phyloP scores from a whole-genome alignment of 2,888 invertebrate genomes.

The Apantesis nais region DNA sequence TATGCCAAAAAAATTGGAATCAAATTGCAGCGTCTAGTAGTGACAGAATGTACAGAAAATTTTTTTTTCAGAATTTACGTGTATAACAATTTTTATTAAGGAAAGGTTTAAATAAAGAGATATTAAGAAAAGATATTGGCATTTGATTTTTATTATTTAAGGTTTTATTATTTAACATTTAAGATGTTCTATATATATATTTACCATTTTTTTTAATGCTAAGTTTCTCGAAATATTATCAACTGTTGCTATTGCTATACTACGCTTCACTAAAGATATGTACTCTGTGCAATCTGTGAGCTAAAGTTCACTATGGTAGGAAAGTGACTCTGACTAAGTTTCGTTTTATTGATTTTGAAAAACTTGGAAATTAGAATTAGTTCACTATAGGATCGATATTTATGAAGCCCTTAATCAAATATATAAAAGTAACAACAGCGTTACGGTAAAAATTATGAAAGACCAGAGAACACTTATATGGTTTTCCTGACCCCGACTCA shows the following conservation, averaged over 20 bases:
- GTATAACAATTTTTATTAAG: too few species aligned
- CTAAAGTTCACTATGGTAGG: neutral
- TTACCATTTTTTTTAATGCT: neutral
- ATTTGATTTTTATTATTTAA: too few species aligned
- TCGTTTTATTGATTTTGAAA: constrained; percentile 64
- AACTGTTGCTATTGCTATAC: constrained; percentile 20
- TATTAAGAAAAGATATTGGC: too few species aligned
- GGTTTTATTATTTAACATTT: too few species aligned
- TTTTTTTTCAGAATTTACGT: too few species aligned
- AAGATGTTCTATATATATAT: too few species aligned
- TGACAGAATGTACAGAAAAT: too few species aligned
- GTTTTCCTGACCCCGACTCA: constrained; percentile 27
- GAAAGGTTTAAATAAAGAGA: too few species aligned
- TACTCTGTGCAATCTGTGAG: too few species aligned
- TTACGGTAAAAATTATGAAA: constrained; percentile 38
- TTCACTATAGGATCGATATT: constrained; percentile 29
- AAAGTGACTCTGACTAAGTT: constrained; percentile 38
- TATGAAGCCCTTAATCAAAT: constrained; percentile 18
- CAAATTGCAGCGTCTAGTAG: too few species aligned
- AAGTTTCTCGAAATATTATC: constrained; percentile 22
- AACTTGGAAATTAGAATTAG: constrained; percentile 45
- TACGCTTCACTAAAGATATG: too few species aligned
- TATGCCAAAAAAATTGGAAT: too few species aligned
- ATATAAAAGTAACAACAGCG: constrained; percentile 12
- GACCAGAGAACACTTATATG: constrained; percentile 24